Evolutionary conservation across 2,797 vertebrate genomes (phyloP).

Genomic region (Pyrocephalus nanus): DNA sequence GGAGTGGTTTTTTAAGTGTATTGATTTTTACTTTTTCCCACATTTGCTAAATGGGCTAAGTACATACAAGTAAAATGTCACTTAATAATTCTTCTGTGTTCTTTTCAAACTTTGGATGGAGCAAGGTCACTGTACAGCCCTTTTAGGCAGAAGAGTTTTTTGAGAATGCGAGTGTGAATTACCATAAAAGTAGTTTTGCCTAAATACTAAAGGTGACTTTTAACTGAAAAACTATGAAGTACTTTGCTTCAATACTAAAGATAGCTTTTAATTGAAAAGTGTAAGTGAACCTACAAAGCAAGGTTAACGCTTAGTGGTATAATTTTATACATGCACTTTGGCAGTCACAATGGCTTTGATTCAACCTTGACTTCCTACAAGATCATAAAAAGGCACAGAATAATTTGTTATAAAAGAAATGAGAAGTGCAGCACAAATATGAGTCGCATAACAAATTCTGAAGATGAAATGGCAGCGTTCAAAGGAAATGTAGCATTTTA

Average conservation of each 20-base stretch:
- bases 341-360: constrained; percentile 60
- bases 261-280: constrained; percentile 53
- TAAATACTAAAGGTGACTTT: constrained; percentile 53
- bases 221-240: constrained; percentile 49
- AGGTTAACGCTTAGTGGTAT: constrained; percentile 45
- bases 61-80: neutral
- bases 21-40: neutral
- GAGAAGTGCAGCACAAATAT: constrained; percentile 39
- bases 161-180: constrained; percentile 8
- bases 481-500: constrained; percentile 57
- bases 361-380: constrained; percentile 65
- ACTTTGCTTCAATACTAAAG: constrained; percentile 41
- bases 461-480: constrained; percentile 24
- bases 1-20: neutral
- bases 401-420: constrained; percentile 53
- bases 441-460: constrained; percentile 46
- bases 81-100: neutral
- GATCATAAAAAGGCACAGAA: constrained; percentile 62
- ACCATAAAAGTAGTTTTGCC: constrained; percentile 19
- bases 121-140: neutral
- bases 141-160: neutral
- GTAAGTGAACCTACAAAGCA: constrained; percentile 55
- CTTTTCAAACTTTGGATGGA: neutral
- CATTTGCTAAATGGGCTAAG: neutral
- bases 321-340: constrained; percentile 65